Evolutionary conservation across 2,888 invertebrate genomes (phyloP).

Genomic region (Caenorhabditis imperialis): DNA sequence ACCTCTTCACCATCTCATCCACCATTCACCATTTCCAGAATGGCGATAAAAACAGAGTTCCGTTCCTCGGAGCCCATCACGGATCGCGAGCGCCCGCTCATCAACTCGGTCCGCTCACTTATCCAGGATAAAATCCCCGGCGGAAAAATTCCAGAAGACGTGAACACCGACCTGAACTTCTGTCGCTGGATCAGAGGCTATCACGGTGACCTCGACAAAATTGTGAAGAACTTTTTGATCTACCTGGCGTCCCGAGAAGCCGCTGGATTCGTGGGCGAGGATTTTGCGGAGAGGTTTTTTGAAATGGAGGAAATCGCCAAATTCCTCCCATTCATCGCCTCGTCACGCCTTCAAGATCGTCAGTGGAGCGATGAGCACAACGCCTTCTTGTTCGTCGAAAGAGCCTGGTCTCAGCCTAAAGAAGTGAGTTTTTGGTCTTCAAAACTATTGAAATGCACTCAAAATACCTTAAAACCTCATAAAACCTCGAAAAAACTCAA

Average conservation of each 20-base stretch:
- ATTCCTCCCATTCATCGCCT: slow-evolving; percentile 61
- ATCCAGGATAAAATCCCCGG: slow-evolving; percentile 38
- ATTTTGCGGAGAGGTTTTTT: slow-evolving; percentile 61
- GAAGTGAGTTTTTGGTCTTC: slow-evolving; percentile 43
- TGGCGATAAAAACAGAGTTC: slow-evolving; percentile 36
- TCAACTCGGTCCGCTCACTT: slow-evolving; percentile 34
- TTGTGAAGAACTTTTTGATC: slow-evolving; percentile 57
- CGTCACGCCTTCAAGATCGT: slow-evolving; percentile 59
- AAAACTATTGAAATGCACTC: too few species aligned
- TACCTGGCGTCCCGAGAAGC: slow-evolving; percentile 64
- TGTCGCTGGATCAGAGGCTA: slow-evolving; percentile 67
- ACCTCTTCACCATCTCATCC: too few species aligned
- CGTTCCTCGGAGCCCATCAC: slow-evolving; percentile 29
- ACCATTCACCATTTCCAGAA: not conserved
- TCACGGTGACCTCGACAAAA: slow-evolving; percentile 56
- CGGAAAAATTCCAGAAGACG: slow-evolving; percentile 63
- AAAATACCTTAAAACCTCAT: too few species aligned
- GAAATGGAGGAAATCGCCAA: slow-evolving; percentile 55
- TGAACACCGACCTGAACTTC: slow-evolving; percentile 68
- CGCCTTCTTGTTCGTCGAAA: slow-evolving; percentile 67
- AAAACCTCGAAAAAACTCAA: too few species aligned
- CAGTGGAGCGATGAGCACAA: slow-evolving; percentile 67
- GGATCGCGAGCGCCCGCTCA: slow-evolving; percentile 24
- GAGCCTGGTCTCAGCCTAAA: slow-evolving; percentile 68
- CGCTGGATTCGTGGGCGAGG: slow-evolving; percentile 62